Evolutionary conservation across 1,140 invertebrate genomes (phyloP), one percentile per base, ranked within the genome.

Genomic region (Samia ricini): DNA sequence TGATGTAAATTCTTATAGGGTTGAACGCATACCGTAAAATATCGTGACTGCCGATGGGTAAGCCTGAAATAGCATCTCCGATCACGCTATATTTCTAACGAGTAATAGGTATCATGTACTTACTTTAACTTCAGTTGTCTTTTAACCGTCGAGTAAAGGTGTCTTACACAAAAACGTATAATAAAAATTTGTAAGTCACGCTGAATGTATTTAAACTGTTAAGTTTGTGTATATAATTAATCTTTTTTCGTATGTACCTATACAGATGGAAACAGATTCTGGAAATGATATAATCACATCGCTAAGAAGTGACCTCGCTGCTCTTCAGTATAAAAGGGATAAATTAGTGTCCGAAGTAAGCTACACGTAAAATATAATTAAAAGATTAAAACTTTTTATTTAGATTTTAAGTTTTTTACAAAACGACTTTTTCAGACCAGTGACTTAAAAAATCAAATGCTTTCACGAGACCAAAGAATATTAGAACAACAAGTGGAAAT

Each of bases 301-400:
- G 0, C 83, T 97, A 54, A 92, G 95, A 64, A 96, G 95, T 85
- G 95, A 96, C 82, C 84, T 96, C 64, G 95, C 95, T 18, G 95
- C 93, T 0, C 83, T 96, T 42, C 95, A 95, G 71, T 96, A 96
- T 81, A 97, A 96, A 87, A 92, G 95, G 63, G 95, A 97, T 77
- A 92, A 95, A 56, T 91, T 97, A n/a, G 88, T 94, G 49, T 91
- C 92, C 56, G 95, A 96, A 91, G 93, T 96, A 88, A 90, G 76
- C 15, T 22, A 15, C 50, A 52, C 33, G 52, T 33, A n/a, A 4
- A 42, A 23, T 26, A 55, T 58, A 12, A 62, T n/a, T n/a, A 33
- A 26, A 29, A 51, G 20, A 56, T 56, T 42, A 19, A 29, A 36
- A n/a, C 12, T 19, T n/a, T 58, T 33, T 50, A 48, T 42, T 8